phyloP scores from a whole-genome alignment of 2,797 vertebrate species.

The Pseudotriccus pelzelni region DNA sequence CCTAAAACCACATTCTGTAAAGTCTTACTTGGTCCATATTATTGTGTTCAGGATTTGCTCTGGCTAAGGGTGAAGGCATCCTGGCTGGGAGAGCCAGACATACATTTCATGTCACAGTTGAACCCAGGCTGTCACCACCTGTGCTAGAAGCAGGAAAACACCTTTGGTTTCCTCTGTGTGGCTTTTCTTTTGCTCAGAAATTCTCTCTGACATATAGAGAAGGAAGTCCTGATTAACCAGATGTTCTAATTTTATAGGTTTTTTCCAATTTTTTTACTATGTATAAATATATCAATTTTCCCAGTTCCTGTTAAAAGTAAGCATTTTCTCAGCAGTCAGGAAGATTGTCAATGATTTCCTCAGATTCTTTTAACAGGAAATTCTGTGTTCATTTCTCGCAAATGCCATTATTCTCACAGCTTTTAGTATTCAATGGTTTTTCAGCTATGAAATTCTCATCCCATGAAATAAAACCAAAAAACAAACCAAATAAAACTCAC shows the following conservation, averaged over 20 bases:
- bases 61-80: neutral
- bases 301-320: neutral
- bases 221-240: neutral
- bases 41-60: neutral
- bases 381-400: neutral
- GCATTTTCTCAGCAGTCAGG: neutral
- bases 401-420: neutral
- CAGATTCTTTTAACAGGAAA: neutral
- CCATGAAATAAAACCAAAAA: rapidly evolving
- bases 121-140: neutral
- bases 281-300: neutral
- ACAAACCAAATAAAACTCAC: neutral
- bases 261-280: neutral
- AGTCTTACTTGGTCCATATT: neutral
- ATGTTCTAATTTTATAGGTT: neutral
- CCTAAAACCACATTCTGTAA: neutral
- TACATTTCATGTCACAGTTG: neutral
- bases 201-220: neutral
- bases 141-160: neutral
- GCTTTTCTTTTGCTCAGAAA: neutral
- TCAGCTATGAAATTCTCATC: neutral
- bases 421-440: neutral
- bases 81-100: neutral
- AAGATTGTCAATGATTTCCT: neutral
- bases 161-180: neutral